Evolutionary conservation across 2,888 invertebrate species (phyloP).

Genomic region (Ommatoiulus sabulosus): DNA sequence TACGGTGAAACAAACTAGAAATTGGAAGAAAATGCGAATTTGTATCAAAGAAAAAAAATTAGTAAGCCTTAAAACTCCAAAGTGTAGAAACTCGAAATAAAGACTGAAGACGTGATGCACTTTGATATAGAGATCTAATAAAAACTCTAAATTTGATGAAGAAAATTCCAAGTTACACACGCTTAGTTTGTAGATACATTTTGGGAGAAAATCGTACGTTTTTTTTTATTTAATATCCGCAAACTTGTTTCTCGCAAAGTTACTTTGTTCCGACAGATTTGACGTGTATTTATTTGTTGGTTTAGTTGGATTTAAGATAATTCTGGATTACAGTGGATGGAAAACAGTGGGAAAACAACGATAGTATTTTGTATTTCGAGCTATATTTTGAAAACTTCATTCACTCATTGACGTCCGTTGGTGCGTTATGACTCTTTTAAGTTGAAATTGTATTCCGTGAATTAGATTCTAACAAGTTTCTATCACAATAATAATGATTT

Average conservation of each 20-base stretch:
- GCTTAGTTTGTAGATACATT: neutral
- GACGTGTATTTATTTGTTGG: neutral
- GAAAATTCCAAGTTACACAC: neutral
- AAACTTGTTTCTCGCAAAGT: neutral
- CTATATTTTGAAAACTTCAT: too few species aligned
- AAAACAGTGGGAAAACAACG: too few species aligned
- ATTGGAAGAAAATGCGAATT: neutral
- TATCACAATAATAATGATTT: neutral
- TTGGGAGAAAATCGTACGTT: neutral
- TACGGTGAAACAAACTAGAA: neutral
- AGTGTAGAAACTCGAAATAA: conserved; percentile 22
- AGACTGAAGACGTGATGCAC: neutral
- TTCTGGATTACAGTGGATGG: neutral
- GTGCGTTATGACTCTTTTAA: too few species aligned
- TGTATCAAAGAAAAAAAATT: conserved; percentile 10
- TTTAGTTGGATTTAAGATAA: neutral
- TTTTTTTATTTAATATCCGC: neutral
- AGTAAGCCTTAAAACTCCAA: conserved; percentile 20
- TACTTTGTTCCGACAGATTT: neutral
- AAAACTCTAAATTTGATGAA: neutral
- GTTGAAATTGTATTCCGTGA: too few species aligned
- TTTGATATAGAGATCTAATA: neutral
- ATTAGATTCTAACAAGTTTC: too few species aligned
- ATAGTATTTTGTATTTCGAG: too few species aligned
- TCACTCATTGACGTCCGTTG: too few species aligned